Evolutionary conservation across 2,113 vertebrate species (phyloP).

Genomic region (Chaetorhynchus papuensis): DNA sequence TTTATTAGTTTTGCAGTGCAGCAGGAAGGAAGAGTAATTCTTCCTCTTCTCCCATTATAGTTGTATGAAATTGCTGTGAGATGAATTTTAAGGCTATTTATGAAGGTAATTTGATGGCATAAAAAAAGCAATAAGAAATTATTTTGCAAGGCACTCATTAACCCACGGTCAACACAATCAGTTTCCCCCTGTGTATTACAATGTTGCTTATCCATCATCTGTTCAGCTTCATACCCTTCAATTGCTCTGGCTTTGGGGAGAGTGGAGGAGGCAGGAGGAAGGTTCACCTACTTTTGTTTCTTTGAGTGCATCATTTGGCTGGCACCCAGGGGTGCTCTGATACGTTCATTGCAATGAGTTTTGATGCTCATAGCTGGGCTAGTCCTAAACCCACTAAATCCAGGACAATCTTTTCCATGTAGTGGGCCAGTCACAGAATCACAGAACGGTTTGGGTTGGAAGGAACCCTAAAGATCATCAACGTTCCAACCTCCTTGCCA

Average conservation of each 20-base stretch:
- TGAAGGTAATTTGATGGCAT: constrained; percentile 43
- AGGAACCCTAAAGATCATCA: neutral
- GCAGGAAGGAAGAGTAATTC: constrained; percentile 38
- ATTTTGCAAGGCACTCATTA: constrained; percentile 62
- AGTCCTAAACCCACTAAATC: neutral
- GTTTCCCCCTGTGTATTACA: constrained; percentile 51
- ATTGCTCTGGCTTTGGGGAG: constrained; percentile 4
- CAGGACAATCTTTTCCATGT: neutral
- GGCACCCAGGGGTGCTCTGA: neutral
- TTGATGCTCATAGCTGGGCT: neutral
- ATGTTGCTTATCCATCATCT: constrained; percentile 63
- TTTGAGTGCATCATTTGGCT: neutral
- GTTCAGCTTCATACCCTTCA: constrained; percentile 10
- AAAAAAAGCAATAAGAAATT: constrained; percentile 40
- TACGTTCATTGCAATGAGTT: neutral
- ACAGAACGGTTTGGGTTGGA: neutral
- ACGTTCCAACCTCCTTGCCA: neutral
- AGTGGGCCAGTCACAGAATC: neutral
- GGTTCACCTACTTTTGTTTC: neutral
- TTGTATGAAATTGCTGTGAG: neutral
- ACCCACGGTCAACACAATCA: constrained; percentile 60
- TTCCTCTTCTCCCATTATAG: constrained; percentile 8
- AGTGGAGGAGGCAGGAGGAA: neutral
- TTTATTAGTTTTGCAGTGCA: constrained; percentile 32
- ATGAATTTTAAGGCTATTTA: constrained; percentile 41